Conservation (phyloP, 2,797 vertebrate genomes). For the Limosa lapponica region DNA sequence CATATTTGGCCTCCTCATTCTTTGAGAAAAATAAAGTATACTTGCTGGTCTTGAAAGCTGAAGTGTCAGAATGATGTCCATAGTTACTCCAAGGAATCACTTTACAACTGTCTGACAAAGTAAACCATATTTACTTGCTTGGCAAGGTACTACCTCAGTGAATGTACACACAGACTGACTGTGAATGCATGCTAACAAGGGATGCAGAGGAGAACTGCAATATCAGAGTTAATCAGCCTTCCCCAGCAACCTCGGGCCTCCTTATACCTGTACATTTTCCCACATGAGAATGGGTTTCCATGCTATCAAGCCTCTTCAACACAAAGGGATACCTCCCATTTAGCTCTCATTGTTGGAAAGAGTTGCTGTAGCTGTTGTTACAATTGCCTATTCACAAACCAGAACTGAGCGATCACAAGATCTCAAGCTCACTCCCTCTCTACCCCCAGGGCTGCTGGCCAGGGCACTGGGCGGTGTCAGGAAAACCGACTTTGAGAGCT, state of each 20-base stretch:
- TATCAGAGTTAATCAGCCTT: not conserved
- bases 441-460: not conserved
- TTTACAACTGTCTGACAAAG: not conserved
- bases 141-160: not conserved
- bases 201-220: not conserved
- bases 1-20: not conserved
- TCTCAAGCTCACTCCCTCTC: not conserved
- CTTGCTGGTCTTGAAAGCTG: not conserved
- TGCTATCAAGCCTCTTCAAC: not conserved
- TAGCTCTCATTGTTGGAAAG: not conserved
- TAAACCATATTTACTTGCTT: not conserved
- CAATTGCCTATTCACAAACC: not conserved
- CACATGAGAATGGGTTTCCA: not conserved
- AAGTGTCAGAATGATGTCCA: fast-evolving
- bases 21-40: not conserved
- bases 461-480: too few relatives aligned
- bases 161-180: not conserved
- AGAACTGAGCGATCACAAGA: not conserved
- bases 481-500: not conserved
- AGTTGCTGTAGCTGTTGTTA: not conserved
- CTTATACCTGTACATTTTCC: not conserved
- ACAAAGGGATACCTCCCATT: not conserved
- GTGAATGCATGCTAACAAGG: not conserved
- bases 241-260: not conserved
- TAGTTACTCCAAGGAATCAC: not conserved